Conservation (phyloP, 1,140 invertebrate species). For the Rhopalosiphum maidis region DNA sequence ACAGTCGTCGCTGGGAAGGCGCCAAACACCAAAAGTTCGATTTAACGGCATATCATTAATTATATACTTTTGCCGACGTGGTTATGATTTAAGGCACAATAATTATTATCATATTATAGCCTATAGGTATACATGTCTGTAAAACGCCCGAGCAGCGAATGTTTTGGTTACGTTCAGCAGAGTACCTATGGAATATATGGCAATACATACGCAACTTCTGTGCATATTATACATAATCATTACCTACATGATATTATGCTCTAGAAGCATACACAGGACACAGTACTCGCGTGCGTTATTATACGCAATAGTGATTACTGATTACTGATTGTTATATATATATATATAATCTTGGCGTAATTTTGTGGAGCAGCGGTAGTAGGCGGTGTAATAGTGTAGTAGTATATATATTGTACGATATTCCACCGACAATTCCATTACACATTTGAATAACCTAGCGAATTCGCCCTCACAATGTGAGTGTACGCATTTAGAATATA, state of each 20-base stretch:
- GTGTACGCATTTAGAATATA: background rate
- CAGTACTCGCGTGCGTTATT: too few species aligned
- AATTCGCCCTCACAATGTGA: background rate
- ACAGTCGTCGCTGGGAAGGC: background rate
- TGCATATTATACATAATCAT: too few species aligned
- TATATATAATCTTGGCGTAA: too few species aligned
- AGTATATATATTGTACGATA: background rate
- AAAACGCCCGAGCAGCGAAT: background rate
- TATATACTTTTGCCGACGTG: background rate
- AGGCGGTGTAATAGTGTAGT: background rate
- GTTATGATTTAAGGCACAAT: background rate
- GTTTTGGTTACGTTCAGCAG: background rate
- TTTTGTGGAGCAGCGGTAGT: too few species aligned
- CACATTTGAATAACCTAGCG: slow-evolving; percentile 14
- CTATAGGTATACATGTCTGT: background rate
- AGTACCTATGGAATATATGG: background rate
- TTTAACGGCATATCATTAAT: background rate
- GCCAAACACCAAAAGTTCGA: background rate
- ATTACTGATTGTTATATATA: too few species aligned
- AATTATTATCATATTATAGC: background rate
- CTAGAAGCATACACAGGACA: too few species aligned
- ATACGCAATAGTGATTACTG: too few species aligned
- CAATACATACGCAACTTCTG: too few species aligned
- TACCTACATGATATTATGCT: too few species aligned
- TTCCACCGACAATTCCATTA: slow-evolving; percentile 13